Percentiles rank a stretch among this genome's conserved stretches.
phyloP scores from a whole-genome alignment of 2,113 vertebrate species.

The Saccopteryx bilineata region DNA sequence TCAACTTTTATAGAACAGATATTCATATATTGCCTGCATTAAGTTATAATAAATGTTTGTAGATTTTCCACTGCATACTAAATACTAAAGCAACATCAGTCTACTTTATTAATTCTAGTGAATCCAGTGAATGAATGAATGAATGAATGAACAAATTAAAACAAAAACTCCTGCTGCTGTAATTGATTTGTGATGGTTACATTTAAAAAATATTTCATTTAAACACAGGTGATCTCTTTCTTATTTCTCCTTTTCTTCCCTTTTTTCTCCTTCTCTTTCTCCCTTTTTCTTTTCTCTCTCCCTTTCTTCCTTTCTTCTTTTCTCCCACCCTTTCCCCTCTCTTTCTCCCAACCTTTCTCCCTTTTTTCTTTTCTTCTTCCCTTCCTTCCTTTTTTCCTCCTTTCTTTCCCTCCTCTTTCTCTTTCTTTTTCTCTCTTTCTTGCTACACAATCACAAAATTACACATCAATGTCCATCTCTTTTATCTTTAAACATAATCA shows the following conservation, averaged over 20 bases:
- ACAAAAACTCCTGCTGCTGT: not conserved
- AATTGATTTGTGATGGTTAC: not conserved
- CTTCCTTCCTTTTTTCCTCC: not conserved
- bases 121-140: not conserved
- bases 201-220: not conserved
- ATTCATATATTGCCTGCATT: not conserved
- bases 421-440: not conserved
- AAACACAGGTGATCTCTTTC: not conserved
- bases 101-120: not conserved
- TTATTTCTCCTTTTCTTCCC: not conserved
- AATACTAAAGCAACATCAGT: not conserved
- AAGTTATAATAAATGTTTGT: conserved; percentile 16
- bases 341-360: not conserved
- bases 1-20: conserved; percentile 15
- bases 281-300: not conserved
- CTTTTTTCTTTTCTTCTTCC: too few relatives aligned
- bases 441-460: not conserved
- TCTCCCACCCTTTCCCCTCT: not conserved
- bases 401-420: not conserved
- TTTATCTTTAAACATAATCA: not conserved
- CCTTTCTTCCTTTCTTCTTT: too few relatives aligned
- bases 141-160: not conserved
- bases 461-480: not conserved
- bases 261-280: not conserved
- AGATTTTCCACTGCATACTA: not conserved